Conservation (phyloP, 1,140 invertebrate species). For the Delia radicum region DNA sequence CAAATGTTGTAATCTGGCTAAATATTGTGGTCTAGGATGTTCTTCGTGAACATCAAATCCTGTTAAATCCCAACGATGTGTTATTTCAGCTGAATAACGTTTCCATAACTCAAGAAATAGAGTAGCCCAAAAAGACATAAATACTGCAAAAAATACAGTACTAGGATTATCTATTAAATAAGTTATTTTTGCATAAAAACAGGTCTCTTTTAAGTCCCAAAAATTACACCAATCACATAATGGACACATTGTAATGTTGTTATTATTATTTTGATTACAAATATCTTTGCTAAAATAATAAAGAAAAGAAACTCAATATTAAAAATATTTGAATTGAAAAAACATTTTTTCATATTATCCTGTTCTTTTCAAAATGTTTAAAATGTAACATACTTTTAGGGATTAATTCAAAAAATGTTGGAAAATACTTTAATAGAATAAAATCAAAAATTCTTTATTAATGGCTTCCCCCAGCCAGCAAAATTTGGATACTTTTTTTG, state of each 20-base stretch:
- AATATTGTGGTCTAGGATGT: constrained; percentile 81
- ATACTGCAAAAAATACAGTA: constrained; percentile 91
- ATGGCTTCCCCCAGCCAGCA: too few species aligned
- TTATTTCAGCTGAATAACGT: constrained; percentile 85
- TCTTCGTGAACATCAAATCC: constrained; percentile 85
- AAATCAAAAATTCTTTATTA: too few species aligned
- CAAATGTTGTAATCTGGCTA: constrained; percentile 72
- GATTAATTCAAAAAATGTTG: too few species aligned
- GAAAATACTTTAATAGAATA: too few species aligned
- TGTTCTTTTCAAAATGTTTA: too few species aligned
- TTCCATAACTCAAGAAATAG: constrained; percentile 95
- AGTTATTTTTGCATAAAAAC: constrained; percentile 80
- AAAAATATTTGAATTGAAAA: too few species aligned
- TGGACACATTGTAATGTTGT: constrained; percentile 73
- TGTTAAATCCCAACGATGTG: constrained; percentile 87
- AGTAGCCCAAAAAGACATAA: constrained; percentile 95
- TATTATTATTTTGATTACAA: constrained; percentile 63
- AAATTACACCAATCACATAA: constrained; percentile 86
- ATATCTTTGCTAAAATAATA: constrained; percentile 70
- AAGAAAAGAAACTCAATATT: constrained; percentile 1
- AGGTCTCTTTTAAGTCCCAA: constrained; percentile 86
- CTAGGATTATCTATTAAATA: constrained; percentile 95
- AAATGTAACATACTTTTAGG: too few species aligned
- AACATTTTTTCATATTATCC: too few species aligned
- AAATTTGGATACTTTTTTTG: too few species aligned